Conservation (phyloP, 2,113 vertebrate species). For the Odobenus rosmarus region DNA sequence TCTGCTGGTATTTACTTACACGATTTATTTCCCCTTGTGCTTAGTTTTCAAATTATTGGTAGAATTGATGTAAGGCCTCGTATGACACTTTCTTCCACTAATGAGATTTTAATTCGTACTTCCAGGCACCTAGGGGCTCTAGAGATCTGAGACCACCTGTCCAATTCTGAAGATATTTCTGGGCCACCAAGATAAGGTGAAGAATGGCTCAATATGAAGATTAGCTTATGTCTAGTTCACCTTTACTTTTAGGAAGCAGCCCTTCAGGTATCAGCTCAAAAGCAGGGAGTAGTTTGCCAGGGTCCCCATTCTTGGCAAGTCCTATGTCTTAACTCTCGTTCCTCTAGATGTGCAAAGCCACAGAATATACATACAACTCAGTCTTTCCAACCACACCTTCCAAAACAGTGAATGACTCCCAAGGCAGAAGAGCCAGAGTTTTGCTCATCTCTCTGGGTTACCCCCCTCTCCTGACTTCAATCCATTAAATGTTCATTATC, state of each 20-base stretch:
- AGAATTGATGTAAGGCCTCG: neutral
- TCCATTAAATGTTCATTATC: constrained; percentile 18
- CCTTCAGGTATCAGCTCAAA: neutral
- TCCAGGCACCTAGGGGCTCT: neutral
- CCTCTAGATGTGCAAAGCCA: neutral
- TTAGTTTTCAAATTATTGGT: neutral
- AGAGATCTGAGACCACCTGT: neutral
- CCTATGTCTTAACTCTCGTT: neutral
- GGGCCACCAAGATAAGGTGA: neutral
- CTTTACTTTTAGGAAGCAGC: neutral
- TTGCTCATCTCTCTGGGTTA: neutral
- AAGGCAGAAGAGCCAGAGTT: neutral
- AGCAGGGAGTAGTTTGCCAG: neutral
- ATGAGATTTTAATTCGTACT: neutral
- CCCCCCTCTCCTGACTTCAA: neutral
- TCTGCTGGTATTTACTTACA: neutral
- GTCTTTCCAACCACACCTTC: neutral
- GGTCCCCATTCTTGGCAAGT: neutral
- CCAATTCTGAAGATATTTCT: neutral
- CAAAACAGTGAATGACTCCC: neutral
- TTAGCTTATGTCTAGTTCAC: neutral
- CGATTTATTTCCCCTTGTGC: neutral
- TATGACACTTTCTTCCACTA: neutral
- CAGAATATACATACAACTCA: neutral
- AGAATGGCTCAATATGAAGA: neutral